Base-by-base conservation (phyloP, 2,797 vertebrate species). In the Onychomys arenicola region DNA sequence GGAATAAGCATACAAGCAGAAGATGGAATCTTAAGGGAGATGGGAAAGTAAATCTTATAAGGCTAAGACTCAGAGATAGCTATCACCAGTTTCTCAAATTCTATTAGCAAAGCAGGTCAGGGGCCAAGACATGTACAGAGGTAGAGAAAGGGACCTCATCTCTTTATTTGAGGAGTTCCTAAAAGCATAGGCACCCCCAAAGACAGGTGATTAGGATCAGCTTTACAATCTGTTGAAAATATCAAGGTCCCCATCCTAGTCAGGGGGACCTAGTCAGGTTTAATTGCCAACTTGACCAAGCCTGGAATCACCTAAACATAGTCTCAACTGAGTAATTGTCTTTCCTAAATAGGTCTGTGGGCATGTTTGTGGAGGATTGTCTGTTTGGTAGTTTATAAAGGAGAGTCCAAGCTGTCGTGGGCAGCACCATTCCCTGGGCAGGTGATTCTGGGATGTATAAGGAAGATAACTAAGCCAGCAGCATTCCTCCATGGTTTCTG, bases 61-160 rank as follows among this genome's bases (percentile, higher is more conserved):
- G 25, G 29, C 23, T 25, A 32, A 29, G 1, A 2, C n/a, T 90
- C 77, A 76, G 86, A 76, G 67, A 0, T 16, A 32, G 40, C n/a
- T 29, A 77, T 25, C 10, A 49, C 65, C 63, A 89, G 17, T 34
- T 59, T 14, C 57, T 46, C 46, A 96, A 91, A 94, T 25, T 88
- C 65, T 77, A 57, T 16, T 55, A 43, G 25, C 85, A 96, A 96
- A 90, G 17, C 11, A 81, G 77, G n/a, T 85, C 77, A 89, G 11
- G 27, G 40, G n/a, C 23, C 82, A 93, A 76, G 6, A 3, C 7
- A 46, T 40, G 89, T 55, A 73, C 86, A 93, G 78, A 93, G 27
- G 27, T 32, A 13, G 12, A 55, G 13, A 85, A 92, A 93, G 34
- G n/a, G 40, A 78, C 73, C 46, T 88, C 6, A n/a, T 67, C 34